Conservation (phyloP, 2,797 vertebrate species). For the Alectoris magna region DNA sequence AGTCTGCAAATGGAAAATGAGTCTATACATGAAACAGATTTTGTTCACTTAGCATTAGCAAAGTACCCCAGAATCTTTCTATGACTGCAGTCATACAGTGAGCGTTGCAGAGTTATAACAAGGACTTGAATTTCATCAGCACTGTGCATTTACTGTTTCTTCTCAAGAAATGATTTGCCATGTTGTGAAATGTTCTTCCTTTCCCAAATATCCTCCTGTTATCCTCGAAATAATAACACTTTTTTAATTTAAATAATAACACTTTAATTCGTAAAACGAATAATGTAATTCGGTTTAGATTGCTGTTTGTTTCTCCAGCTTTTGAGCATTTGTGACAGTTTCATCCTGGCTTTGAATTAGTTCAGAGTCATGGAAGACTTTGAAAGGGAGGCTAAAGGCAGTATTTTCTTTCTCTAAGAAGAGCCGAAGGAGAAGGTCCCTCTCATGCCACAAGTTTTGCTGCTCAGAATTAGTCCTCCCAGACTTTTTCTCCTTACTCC, state of each 20-base stretch:
- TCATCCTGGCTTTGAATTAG: slow-evolving; percentile 42
- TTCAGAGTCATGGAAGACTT: background rate
- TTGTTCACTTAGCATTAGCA: background rate
- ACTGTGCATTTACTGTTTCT: background rate
- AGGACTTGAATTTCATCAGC: background rate
- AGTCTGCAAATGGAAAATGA: background rate
- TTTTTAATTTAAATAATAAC: background rate
- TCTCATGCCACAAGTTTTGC: slow-evolving; percentile 3
- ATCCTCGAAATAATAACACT: background rate
- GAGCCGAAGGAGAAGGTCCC: background rate
- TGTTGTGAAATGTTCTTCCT: background rate
- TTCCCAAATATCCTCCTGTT: background rate
- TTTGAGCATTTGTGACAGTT: slow-evolving; percentile 28
- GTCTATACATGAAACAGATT: background rate
- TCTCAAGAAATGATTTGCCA: background rate
- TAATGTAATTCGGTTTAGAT: background rate
- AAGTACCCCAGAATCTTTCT: background rate
- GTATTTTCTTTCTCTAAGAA: slow-evolving; percentile 52
- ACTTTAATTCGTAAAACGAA: background rate
- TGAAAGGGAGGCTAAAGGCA: background rate
- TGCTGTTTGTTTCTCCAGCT: background rate
- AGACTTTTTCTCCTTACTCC: background rate
- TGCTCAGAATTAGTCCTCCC: background rate
- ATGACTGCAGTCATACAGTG: background rate
- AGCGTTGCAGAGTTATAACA: background rate